Evolutionary conservation across 92 coral and sea anemone genomes (phyloP).

Genomic region (Actinernus sp.): DNA sequence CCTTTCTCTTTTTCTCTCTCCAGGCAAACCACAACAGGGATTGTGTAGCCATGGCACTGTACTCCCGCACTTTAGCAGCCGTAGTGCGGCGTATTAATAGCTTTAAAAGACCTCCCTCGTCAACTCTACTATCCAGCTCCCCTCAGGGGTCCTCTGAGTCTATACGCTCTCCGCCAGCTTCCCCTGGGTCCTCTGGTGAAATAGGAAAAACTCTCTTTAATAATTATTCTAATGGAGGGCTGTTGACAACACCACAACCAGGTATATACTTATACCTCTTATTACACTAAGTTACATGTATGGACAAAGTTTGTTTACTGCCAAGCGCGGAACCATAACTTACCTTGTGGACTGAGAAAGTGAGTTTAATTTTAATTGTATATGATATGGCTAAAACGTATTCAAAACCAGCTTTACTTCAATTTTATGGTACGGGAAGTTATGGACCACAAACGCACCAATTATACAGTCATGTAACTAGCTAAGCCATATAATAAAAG

Average conservation of each 20-base stretch:
- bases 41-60: slow-evolving; percentile 84
- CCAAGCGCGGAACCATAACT: no score
- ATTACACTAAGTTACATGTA: no score
- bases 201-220: slow-evolving; percentile 12
- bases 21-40: slow-evolving; percentile 93
- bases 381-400: no score
- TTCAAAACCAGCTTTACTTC: no score
- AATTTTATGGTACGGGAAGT: no score
- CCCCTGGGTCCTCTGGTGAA: slow-evolving; percentile 17
- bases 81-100: slow-evolving; percentile 92
- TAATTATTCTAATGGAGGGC: slow-evolving; percentile 60
- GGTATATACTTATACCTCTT: slow-evolving; percentile 31
- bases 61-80: slow-evolving; percentile 89
- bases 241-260: slow-evolving; percentile 53
- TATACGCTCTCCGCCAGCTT: slow-evolving; percentile 44
- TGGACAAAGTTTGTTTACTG: no score
- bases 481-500: no score
- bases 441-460: no score
- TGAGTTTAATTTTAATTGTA: no score
- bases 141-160: slow-evolving; percentile 81
- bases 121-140: slow-evolving; percentile 47
- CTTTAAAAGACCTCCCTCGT: slow-evolving; percentile 84
- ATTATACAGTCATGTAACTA: no score
- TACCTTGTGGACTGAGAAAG: no score
- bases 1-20: background rate